Conservation (phyloP, 2,113 vertebrate species). For the Talpa occidentalis region DNA sequence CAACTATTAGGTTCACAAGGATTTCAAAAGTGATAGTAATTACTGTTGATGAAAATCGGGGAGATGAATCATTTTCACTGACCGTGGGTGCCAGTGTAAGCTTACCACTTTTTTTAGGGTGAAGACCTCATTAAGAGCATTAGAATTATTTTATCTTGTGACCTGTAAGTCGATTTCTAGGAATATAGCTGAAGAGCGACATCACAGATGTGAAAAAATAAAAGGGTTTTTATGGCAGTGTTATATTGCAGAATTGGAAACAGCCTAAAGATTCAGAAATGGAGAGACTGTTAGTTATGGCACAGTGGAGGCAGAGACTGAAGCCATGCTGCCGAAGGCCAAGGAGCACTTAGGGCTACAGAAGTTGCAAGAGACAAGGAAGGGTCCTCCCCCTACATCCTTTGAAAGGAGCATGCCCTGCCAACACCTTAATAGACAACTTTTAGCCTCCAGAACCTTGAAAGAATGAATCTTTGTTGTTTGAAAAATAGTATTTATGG, state of each 20-base stretch:
- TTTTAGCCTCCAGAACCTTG: not conserved
- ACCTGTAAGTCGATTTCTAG: not conserved
- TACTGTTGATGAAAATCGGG: not conserved
- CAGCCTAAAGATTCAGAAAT: slow-evolving; percentile 6
- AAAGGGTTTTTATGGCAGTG: not conserved
- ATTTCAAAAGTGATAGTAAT: slow-evolving; percentile 25
- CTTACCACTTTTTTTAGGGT: slow-evolving; percentile 1
- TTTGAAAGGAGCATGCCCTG: not conserved
- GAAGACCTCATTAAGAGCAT: slow-evolving; percentile 3
- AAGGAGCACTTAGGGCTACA: not conserved
- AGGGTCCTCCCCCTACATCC: not conserved
- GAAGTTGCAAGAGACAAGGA: not conserved
- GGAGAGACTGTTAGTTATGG: not conserved
- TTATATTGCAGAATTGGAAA: slow-evolving; percentile 39
- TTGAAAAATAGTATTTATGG: not conserved
- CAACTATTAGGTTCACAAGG: not conserved
- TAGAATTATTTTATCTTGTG: slow-evolving; percentile 39
- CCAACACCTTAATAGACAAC: not conserved
- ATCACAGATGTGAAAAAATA: slow-evolving; percentile 15
- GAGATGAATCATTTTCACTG: not conserved
- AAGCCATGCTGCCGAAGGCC: not conserved
- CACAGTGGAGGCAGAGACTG: not conserved
- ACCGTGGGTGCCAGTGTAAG: not conserved
- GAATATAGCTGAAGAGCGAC: not conserved
- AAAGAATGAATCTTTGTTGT: not conserved